Evolutionary conservation across 2,888 invertebrate species (phyloP), one percentile per base, ranked within the genome.

Genomic region (Tenthredo notha): DNA sequence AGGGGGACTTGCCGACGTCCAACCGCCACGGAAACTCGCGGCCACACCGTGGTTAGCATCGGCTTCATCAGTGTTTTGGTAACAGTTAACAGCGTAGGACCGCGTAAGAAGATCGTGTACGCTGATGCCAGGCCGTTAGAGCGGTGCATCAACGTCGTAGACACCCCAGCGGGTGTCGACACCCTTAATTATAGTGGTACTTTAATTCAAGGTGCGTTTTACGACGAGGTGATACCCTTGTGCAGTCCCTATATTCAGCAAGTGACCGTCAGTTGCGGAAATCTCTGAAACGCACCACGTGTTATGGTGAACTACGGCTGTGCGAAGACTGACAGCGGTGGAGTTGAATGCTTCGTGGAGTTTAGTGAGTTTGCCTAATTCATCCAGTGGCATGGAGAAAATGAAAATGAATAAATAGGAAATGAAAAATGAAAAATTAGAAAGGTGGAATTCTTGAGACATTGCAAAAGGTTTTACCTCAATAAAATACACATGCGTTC

Each of bases 341-440:
- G 96, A 93, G 94, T 95, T 94, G 96, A 96, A 94, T 96, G 95
- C 94, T 96, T 95, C 95, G 94, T 96, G 91, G 96, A 96, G 94
- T 95, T 96, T 94, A 95, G 95, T 95, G 94, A 95, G 95, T 95
- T 83, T 86, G 86, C 9, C 43, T 47, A 58, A 80, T 80, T 61
- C 61, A 25, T 77, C n/a, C 33, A 54, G 50, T 10, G 29, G 9
- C n/a, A 54, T 18, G 25, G 29, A 37, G 33, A 61, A 47, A n/a
- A 15, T 25, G 15, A 65, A 12, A 25, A 21, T 25, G 7, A 43
- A n/a, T 18, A 18, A 47, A 33, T 33, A 50, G n/a, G 18, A 21
- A 33, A 47, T 18, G 65, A 50, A 40, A 77, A 65, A 80, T 37
- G 65, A 61, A 75, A 70, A 40, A 82, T 40, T 10, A n/a, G 47